Conservation (phyloP, 2,888 invertebrate species). For the Nemotelus nigrinus region DNA sequence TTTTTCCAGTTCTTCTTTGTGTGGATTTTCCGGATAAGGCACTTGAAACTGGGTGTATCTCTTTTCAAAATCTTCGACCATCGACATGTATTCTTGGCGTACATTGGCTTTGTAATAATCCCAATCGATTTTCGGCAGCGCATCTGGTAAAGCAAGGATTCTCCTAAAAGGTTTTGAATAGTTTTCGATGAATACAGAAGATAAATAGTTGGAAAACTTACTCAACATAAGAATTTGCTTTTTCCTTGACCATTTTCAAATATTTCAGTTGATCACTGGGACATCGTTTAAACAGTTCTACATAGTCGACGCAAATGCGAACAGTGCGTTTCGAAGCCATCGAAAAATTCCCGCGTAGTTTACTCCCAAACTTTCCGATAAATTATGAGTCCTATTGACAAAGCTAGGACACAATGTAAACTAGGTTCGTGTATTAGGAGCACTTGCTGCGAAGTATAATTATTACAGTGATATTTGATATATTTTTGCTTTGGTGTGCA, state of each 20-base stretch:
- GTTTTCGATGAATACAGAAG: background rate
- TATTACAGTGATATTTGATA: too few species aligned
- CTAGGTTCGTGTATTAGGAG: background rate
- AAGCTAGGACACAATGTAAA: background rate
- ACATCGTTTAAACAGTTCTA: constrained; percentile 42
- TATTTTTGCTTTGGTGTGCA: too few species aligned
- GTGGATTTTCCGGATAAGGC: constrained; percentile 79
- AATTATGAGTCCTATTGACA: background rate
- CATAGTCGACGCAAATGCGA: constrained; percentile 35
- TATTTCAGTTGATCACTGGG: constrained; percentile 30
- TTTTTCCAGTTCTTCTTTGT: constrained; percentile 72
- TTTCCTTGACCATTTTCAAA: constrained; percentile 9
- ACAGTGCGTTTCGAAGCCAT: constrained; percentile 30
- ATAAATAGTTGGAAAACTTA: constrained; percentile 10
- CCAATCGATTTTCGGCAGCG: constrained; percentile 85
- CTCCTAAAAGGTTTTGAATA: constrained; percentile 53
- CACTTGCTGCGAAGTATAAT: too few species aligned
- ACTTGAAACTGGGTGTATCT: constrained; percentile 78
- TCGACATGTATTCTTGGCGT: constrained; percentile 73
- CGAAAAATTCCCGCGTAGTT: too few species aligned
- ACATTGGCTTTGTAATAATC: constrained; percentile 74
- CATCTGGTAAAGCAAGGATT: constrained; percentile 68
- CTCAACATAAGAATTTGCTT: constrained; percentile 44
- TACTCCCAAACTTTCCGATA: background rate
- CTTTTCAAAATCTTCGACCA: constrained; percentile 87